Evolutionary conservation across 2,888 invertebrate species (phyloP).

Genomic region (Sericinus montela): DNA sequence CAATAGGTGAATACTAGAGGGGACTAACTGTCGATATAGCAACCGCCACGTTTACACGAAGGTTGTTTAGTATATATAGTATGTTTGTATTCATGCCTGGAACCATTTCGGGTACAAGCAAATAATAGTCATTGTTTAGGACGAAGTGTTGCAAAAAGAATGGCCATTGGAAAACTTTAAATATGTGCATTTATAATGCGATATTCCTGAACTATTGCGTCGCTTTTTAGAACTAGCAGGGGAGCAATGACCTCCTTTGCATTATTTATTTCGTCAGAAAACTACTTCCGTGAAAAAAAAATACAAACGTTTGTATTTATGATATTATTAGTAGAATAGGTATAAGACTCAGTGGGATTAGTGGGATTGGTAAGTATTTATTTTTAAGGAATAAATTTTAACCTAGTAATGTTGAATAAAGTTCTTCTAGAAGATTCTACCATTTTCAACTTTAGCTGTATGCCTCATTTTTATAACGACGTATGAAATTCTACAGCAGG

Average conservation of each 20-base stretch:
- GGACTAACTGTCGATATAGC: neutral
- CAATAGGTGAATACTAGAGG: neutral
- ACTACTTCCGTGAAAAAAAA: neutral
- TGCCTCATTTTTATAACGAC: too few relatives aligned
- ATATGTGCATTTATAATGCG: neutral
- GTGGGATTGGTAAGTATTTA: too few relatives aligned
- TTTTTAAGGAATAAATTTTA: too few relatives aligned
- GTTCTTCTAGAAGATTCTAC: too few relatives aligned
- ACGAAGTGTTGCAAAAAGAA: neutral
- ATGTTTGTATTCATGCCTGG: constrained; percentile 12
- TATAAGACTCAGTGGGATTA: too few relatives aligned
- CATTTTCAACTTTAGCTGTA: too few relatives aligned
- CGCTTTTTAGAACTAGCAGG: neutral
- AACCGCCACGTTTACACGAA: neutral
- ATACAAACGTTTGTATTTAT: too few relatives aligned
- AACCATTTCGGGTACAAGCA: neutral
- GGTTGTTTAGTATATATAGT: neutral
- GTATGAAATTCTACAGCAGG: too few relatives aligned
- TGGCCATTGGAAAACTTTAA: neutral
- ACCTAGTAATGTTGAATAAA: too few relatives aligned
- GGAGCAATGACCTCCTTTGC: neutral
- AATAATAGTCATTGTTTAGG: constrained; percentile 10
- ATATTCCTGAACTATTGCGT: constrained; percentile 1
- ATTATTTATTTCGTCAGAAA: neutral
- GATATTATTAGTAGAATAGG: too few relatives aligned